Percentiles rank a stretch among this genome's conserved stretches.
Conservation (phyloP, 1,140 invertebrate species). For the Alviniconcha marisindica region DNA sequence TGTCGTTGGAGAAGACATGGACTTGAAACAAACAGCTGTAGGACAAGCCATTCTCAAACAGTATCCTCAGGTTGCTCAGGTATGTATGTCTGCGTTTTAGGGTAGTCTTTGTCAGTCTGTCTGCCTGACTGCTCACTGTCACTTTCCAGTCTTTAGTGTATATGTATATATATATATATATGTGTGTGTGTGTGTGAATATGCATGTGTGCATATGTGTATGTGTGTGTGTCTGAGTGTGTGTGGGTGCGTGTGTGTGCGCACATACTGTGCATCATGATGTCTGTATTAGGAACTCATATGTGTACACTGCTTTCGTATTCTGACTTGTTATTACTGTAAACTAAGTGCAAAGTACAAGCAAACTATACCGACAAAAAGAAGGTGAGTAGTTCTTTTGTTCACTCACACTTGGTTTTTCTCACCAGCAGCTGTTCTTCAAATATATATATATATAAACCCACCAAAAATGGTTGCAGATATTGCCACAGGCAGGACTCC, state of each 20-base stretch:
- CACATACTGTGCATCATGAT: too few relatives aligned
- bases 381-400: too few relatives aligned
- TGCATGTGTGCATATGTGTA: not conserved
- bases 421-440: too few relatives aligned
- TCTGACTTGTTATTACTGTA: too few relatives aligned
- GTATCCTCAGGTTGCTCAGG: conserved; percentile 33
- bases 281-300: too few relatives aligned
- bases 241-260: not conserved
- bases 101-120: not conserved
- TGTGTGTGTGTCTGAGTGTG: not conserved
- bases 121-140: not conserved
- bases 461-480: too few relatives aligned
- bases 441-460: too few relatives aligned
- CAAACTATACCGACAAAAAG: too few relatives aligned
- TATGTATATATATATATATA: conserved; percentile 16
- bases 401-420: not conserved
- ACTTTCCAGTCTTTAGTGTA: not conserved
- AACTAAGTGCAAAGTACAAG: too few relatives aligned
- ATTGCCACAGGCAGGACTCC: too few relatives aligned
- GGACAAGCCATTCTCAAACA: conserved; percentile 28
- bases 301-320: too few relatives aligned
- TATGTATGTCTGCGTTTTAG: not conserved
- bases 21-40: conserved; percentile 23
- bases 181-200: not conserved
- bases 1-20: conserved; percentile 30